Evolutionary conservation across 2,888 invertebrate genomes (phyloP).

Genomic region (Eupelmus urozonus): DNA sequence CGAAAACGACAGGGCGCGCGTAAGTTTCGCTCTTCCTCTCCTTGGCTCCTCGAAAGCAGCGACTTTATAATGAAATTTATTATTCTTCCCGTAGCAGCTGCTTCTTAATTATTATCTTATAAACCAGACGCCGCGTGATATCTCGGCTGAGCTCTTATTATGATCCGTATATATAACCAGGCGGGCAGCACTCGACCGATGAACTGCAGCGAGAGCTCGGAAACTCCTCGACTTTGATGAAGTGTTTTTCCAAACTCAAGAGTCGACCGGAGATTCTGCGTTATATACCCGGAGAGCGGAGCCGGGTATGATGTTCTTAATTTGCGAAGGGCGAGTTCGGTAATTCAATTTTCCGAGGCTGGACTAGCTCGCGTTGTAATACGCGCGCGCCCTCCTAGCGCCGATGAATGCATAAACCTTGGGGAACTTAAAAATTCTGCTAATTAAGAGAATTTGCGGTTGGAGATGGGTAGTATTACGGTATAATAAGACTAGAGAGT

Average conservation of each 20-base stretch:
- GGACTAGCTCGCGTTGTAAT: background rate
- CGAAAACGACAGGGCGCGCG: background rate
- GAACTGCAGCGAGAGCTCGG: slow-evolving; percentile 30
- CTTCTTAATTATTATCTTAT: slow-evolving; percentile 44
- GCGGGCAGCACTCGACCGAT: slow-evolving; percentile 28
- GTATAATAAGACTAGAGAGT: too few relatives aligned
- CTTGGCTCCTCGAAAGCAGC: background rate
- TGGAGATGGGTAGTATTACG: too few relatives aligned
- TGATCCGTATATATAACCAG: background rate
- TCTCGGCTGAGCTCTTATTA: slow-evolving; percentile 26
- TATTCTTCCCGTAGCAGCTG: slow-evolving; percentile 22
- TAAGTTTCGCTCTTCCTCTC: too few relatives aligned
- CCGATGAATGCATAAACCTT: too few relatives aligned
- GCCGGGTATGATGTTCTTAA: slow-evolving; percentile 41
- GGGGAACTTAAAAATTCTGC: too few relatives aligned
- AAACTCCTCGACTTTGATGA: slow-evolving; percentile 54
- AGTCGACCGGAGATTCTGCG: slow-evolving; percentile 16
- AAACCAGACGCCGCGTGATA: slow-evolving; percentile 39
- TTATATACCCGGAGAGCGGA: background rate
- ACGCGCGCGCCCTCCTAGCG: too few relatives aligned
- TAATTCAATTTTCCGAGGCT: slow-evolving; percentile 46
- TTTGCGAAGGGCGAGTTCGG: slow-evolving; percentile 42
- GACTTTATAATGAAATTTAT: slow-evolving; percentile 33
- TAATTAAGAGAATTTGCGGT: too few relatives aligned
- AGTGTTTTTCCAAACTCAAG: slow-evolving; percentile 56